phyloP scores from a whole-genome alignment of 2,797 vertebrate species.

The Oryzias sinensis region DNA sequence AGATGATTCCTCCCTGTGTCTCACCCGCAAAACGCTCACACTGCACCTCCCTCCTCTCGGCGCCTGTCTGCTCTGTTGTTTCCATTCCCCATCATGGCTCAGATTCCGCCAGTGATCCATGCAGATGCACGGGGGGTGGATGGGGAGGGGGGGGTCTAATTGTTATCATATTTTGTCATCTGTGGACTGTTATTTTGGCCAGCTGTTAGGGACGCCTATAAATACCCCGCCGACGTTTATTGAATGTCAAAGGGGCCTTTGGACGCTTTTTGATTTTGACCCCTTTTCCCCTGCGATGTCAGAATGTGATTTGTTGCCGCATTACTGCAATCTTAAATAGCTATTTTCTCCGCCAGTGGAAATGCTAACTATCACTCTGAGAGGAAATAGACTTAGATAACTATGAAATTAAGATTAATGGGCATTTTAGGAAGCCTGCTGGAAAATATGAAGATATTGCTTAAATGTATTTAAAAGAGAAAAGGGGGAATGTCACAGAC shows the following conservation, averaged over 20 bases:
- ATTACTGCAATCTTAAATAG: constrained; percentile 74
- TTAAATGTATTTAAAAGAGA: constrained; percentile 56
- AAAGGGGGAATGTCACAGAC: constrained; percentile 49
- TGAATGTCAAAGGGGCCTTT: constrained; percentile 76
- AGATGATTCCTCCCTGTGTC: constrained; percentile 59
- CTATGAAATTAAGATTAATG: constrained; percentile 78
- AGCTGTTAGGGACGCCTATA: constrained; percentile 59
- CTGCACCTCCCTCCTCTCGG: constrained; percentile 5
- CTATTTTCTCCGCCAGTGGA: constrained; percentile 70
- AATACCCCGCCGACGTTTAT: constrained; percentile 71
- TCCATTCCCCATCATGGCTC: constrained; percentile 24
- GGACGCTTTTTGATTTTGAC: constrained; percentile 76
- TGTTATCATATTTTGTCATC: constrained; percentile 72
- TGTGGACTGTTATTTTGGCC: constrained; percentile 59
- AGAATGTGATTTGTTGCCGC: constrained; percentile 76
- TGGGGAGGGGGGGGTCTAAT: constrained; percentile 51
- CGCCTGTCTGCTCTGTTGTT: constrained; percentile 15
- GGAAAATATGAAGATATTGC: constrained; percentile 67
- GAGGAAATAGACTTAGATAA: constrained; percentile 55
- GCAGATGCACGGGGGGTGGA: constrained; percentile 33
- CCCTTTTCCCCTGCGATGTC: constrained; percentile 61
- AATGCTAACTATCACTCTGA: constrained; percentile 72
- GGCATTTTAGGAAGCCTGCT: constrained; percentile 68
- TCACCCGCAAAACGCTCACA: constrained; percentile 4
- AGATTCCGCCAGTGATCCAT: constrained; percentile 54